These are phyloP conservation scores for Quadriops clusia DNA, from an alignment of 2,888 invertebrate species.

Conservation along the genomic window DNA sequence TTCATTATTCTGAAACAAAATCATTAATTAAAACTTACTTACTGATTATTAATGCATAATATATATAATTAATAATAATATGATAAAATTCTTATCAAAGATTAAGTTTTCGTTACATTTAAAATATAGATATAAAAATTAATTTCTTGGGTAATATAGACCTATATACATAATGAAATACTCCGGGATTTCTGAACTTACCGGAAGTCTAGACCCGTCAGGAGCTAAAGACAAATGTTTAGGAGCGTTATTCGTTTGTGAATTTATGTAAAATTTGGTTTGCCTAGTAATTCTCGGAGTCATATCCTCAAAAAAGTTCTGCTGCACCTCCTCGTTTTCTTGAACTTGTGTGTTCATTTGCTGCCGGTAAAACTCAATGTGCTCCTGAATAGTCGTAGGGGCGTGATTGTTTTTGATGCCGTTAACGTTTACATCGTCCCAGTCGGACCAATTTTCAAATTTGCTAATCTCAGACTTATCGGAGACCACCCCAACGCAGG, in stretches of 20 bases:
- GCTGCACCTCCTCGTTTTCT: slow-evolving; percentile 29
- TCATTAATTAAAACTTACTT: slow-evolving; percentile 1
- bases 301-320: slow-evolving; percentile 51
- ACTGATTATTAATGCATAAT: slow-evolving; percentile 1
- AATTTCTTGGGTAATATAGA: too few species aligned
- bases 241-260: slow-evolving; percentile 16
- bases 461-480: slow-evolving; percentile 27
- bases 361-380: slow-evolving; percentile 51
- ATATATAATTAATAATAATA: slow-evolving; percentile 5
- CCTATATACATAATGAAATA: too few species aligned
- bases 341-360: slow-evolving; percentile 38
- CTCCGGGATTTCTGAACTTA: too few species aligned
- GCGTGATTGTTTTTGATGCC: slow-evolving; percentile 26
- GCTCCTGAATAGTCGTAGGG: slow-evolving; percentile 45
- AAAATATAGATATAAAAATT: too few species aligned
- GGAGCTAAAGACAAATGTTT: slow-evolving; percentile 24
- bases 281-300: slow-evolving; percentile 49
- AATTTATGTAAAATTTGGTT: slow-evolving; percentile 40
- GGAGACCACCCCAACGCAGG: slow-evolving; percentile 43
- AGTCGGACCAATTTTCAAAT: slow-evolving; percentile 45
- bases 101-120: too few species aligned
- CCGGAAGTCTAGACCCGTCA: slow-evolving; percentile 18
- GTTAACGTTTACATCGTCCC: slow-evolving; percentile 42
- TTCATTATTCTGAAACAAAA: slow-evolving; percentile 24
- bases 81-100: too few species aligned